These are phyloP conservation scores for Aeoliscus strigatus DNA, from an alignment of 2,797 vertebrate species.

Conservation along the genomic window DNA sequence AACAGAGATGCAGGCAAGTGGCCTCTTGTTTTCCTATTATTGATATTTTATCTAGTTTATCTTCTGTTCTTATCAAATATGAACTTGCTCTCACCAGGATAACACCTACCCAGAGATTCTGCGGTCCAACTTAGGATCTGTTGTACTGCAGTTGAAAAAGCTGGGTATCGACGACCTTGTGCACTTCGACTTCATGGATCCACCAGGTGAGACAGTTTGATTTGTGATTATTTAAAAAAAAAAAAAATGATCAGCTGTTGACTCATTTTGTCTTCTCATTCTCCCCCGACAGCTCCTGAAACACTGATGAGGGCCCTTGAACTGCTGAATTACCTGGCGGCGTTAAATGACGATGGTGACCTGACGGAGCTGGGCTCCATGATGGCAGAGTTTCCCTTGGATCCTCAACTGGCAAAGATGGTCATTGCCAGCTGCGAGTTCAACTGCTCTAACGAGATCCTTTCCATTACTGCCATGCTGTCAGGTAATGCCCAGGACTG, in stretches of 20 bases:
- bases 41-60: too few relatives aligned
- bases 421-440: slow-evolving; percentile 99
- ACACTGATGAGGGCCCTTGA: slow-evolving; percentile 98
- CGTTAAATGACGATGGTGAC: slow-evolving; percentile 97
- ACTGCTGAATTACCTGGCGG: slow-evolving; percentile 95
- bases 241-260: not conserved
- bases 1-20: slow-evolving; percentile 95
- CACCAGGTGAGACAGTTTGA: slow-evolving; percentile 81
- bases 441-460: slow-evolving; percentile 99
- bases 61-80: too few relatives aligned
- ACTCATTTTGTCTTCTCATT: not conserved
- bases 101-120: slow-evolving; percentile 99
- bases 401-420: slow-evolving; percentile 99
- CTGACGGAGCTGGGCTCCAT: slow-evolving; percentile 98
- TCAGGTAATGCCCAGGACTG: slow-evolving; percentile 95
- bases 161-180: slow-evolving; percentile 98
- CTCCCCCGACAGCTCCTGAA: slow-evolving; percentile 85
- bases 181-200: slow-evolving; percentile 99
- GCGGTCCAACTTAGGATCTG: slow-evolving; percentile 95
- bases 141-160: slow-evolving; percentile 97
- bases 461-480: slow-evolving; percentile 99
- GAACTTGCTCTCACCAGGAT: slow-evolving; percentile 73
- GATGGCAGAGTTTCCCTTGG: slow-evolving; percentile 98
- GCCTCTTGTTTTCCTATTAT: too few relatives aligned
- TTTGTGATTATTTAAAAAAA: not conserved